Conservation (phyloP, 2,113 vertebrate species). For the Mungos mungo region DNA sequence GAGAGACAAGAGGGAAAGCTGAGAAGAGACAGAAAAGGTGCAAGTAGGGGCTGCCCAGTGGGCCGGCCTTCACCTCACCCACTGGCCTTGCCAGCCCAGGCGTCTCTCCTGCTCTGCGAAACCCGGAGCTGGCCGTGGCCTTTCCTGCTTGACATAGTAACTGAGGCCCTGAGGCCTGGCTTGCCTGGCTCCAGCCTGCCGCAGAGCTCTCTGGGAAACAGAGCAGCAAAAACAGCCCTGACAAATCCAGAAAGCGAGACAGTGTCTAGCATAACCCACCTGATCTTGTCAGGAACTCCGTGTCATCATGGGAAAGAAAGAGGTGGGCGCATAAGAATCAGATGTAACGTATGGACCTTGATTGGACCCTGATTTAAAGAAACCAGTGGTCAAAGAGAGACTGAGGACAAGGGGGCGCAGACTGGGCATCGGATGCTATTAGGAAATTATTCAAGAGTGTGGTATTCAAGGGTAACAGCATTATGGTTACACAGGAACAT, state of each 20-base stretch:
- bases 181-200: not conserved
- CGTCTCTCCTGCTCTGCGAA: not conserved
- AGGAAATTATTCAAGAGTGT: not conserved
- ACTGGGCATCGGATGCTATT: fast-evolving
- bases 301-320: too few relatives aligned
- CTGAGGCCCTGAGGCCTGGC: not conserved
- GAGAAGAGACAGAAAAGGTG: not conserved
- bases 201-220: not conserved
- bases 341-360: not conserved
- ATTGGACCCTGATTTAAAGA: not conserved
- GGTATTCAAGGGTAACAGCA: too few relatives aligned
- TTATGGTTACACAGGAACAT: too few relatives aligned
- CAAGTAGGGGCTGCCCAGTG: not conserved
- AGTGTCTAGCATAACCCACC: too few relatives aligned
- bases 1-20: not conserved
- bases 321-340: not conserved
- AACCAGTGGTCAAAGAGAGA: not conserved
- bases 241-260: not conserved
- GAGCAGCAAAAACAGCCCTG: not conserved
- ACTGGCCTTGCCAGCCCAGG: not conserved
- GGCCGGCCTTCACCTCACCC: not conserved
- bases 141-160: not conserved
- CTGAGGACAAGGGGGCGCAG: not conserved
- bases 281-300: not conserved
- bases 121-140: not conserved